Evolutionary conservation across 2,113 vertebrate species (phyloP).

Genomic region (Holacanthus passer): DNA sequence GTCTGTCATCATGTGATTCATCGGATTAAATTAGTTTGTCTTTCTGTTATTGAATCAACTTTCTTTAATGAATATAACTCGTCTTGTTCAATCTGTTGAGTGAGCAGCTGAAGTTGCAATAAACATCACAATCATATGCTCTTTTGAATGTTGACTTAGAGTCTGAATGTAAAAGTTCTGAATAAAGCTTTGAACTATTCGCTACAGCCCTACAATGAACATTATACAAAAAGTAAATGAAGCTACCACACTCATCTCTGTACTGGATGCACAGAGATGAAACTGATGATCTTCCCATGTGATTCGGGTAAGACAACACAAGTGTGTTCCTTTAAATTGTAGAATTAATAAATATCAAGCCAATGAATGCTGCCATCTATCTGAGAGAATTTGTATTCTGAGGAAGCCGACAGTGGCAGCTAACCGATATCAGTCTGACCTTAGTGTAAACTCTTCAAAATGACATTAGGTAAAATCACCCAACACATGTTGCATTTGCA

Average conservation of each 20-base stretch:
- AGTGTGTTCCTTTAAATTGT: not conserved
- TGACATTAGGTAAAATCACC: slow-evolving; percentile 12
- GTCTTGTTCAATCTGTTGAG: too few species aligned
- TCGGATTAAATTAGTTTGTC: too few species aligned
- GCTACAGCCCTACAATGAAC: too few species aligned
- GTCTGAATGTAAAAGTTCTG: too few species aligned
- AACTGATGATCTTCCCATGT: not conserved
- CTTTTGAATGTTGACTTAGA: too few species aligned
- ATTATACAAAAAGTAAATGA: not conserved
- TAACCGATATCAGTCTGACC: slow-evolving; percentile 55
- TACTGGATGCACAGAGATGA: not conserved
- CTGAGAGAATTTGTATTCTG: too few species aligned
- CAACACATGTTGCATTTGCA: slow-evolving; percentile 6
- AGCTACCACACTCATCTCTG: not conserved
- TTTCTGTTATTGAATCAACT: too few species aligned
- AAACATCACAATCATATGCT: too few species aligned
- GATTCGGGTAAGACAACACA: not conserved
- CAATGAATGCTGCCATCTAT: not conserved
- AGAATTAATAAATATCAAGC: slow-evolving; percentile 24
- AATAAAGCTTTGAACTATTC: too few species aligned
- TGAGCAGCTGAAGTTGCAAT: too few species aligned
- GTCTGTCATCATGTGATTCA: too few species aligned
- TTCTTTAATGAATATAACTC: too few species aligned
- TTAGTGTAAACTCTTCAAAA: slow-evolving; percentile 53
- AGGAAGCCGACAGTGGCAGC: not conserved